phyloP scores from a whole-genome alignment of 2,797 vertebrate genomes.

The Lepus townsendii region DNA sequence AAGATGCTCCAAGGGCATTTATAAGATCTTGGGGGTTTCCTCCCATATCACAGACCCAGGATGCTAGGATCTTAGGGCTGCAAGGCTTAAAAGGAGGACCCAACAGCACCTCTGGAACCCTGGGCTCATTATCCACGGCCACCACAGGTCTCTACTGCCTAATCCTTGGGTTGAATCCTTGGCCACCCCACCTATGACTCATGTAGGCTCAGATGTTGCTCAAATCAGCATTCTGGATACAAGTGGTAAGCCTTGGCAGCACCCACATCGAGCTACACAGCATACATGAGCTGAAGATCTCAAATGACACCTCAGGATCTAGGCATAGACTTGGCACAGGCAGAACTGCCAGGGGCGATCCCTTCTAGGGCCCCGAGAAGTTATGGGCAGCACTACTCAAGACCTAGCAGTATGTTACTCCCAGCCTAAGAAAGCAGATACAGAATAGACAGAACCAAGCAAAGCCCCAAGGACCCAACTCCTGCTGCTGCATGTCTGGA shows the following conservation, averaged over 20 bases:
- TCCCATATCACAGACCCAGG: neutral
- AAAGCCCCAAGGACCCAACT: neutral
- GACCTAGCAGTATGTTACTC: no score
- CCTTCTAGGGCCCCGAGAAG: neutral
- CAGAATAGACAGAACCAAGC: neutral
- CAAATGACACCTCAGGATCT: fast-evolving
- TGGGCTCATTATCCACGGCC: neutral
- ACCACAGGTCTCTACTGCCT: neutral
- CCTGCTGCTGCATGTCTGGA: neutral
- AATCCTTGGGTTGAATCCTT: neutral
- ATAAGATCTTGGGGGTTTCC: neutral
- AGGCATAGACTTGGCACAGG: neutral
- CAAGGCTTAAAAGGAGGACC: neutral
- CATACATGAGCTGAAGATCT: neutral
- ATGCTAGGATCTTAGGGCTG: neutral
- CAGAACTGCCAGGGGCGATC: neutral
- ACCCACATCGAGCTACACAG: no score
- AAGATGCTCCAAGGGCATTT: neutral
- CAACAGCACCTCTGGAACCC: neutral
- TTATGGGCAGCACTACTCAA: neutral
- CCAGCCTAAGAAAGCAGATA: no score
- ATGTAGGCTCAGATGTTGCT: neutral
- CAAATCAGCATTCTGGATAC: no score
- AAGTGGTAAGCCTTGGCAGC: no score
- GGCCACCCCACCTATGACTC: neutral